Evolutionary conservation across 2,113 vertebrate genomes (phyloP).

Genomic region (Callionymus lyra): DNA sequence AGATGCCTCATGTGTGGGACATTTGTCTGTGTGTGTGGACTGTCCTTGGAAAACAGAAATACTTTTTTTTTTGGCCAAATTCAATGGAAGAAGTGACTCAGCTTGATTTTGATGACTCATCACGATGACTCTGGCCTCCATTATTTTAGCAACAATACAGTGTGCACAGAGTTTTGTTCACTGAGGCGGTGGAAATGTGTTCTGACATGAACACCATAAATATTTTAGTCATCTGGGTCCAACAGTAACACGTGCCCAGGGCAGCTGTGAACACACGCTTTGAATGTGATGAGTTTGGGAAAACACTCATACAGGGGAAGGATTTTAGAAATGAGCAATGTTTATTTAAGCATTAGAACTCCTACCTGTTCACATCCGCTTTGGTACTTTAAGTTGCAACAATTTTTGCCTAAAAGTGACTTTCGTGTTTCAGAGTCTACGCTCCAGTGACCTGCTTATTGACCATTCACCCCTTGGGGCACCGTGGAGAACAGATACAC

Average conservation of each 20-base stretch:
- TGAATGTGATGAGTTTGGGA: constrained; percentile 6
- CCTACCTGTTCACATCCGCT: too few relatives aligned
- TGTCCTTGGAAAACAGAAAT: too few relatives aligned
- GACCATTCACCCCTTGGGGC: not conserved
- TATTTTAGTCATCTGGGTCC: constrained; percentile 45
- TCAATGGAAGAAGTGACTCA: constrained; percentile 6
- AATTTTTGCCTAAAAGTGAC: too few relatives aligned
- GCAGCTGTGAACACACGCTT: constrained; percentile 12
- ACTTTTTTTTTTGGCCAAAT: too few relatives aligned
- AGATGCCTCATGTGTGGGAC: too few relatives aligned
- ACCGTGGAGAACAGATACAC: constrained; percentile 1
- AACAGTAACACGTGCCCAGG: constrained; percentile 23
- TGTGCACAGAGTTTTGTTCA: constrained; percentile 32
- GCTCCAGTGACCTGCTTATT: not conserved
- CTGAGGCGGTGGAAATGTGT: constrained; percentile 41
- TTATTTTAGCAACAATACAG: not conserved
- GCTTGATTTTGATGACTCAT: constrained; percentile 31
- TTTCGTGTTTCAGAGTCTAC: too few relatives aligned
- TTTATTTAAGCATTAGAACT: too few relatives aligned
- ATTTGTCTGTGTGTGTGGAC: too few relatives aligned
- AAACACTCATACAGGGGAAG: not conserved
- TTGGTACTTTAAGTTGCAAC: too few relatives aligned
- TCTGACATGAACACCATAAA: constrained; percentile 57
- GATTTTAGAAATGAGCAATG: too few relatives aligned
- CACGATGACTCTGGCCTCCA: constrained; percentile 8